Base-by-base conservation (phyloP, 2,888 invertebrate species). In the Galeopsomyia nigrocyanea region DNA sequence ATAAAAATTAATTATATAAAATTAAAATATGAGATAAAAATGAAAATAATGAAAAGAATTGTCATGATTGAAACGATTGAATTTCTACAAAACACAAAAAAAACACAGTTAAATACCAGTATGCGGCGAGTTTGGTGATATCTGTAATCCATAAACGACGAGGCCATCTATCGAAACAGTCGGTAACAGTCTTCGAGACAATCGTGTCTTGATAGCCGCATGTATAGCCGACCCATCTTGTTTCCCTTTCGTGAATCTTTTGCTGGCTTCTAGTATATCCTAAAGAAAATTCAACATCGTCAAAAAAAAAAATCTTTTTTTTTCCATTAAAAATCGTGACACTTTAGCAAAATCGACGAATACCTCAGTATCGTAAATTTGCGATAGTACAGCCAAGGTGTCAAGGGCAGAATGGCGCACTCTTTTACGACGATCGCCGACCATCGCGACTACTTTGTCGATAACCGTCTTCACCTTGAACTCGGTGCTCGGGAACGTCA, bases 361-460 rank as follows among this genome's bases (percentile, higher is more conserved):
- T 77, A 84, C 84, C 81, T 84, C 85, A 1, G 84, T 75, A 22
- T 85, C 84, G 62, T 84, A 77, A 68, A 93, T 90, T 86, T 94
- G 94, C 2, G 93, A 93, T 55, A 95, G 86, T 26, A 93, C 92
- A 0, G 95, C 93, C 60, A 95, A 87, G 47, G 93, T 92, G 84
- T 96, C 95, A 67, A 96, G 89, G 69, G 90, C 93, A 75, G 90
- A 96, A 87, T 90, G 96, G 80, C 90, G 91, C 76, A 92, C 96
- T 80, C 91, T 91, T 83, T 92, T 90, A 80, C 92, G 95, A 78
- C 90, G 91, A 82, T 92, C 91, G 19, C 79, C 81, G 19, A 84
- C 82, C 82, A 84, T 83, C 19, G 75, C 74, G 0, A 82, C 81
- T 26, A 84, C 83, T 69, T 82, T 83, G 61, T 79, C 80, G 6